Evolutionary conservation across 2,797 vertebrate genomes (phyloP), one percentile per base, ranked within the genome.

Genomic region (Pantherophis vulpinus): DNA sequence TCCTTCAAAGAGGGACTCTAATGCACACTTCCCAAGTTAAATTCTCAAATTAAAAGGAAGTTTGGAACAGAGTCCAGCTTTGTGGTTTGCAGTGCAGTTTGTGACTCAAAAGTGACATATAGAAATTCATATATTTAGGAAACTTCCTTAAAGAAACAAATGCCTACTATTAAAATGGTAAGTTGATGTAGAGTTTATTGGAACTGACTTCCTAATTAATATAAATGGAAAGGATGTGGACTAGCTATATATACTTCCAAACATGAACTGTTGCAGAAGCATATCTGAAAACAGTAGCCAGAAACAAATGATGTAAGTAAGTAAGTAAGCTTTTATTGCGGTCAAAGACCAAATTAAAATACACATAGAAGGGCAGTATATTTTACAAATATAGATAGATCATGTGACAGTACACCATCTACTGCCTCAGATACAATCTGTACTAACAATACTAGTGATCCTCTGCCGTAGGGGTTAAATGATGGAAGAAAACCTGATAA

Each of bases 211-310:
- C 20, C 20, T 83, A 47, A 47, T 74, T 16, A 74, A 37, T 37
- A 37, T 74, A 37, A 74, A 74, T 47, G 20, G 20, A 83, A 83
- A 47, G 37, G 20, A 83, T 83, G 37, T 12, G 37, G 74, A 11
- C 9, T 47, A 83, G 20, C 37, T 83, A 47, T 47, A 83, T 47
- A 25, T 47, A 83, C 10, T 47, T 11, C 74, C 10, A 83, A 83
- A 25, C 4, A 25, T 25, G 20, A 47, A 56, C 90, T 90, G 51
- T 92, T 94, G 66, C 91, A 86, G 18, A 83, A 93, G 90, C 94
- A 88, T 87, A 88, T 89, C 91, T 91, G 29, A 59, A 86, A 92
- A 88, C 91, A 89, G n/a, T 90, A 91, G 95, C 95, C 94, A 92
- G 18, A 89, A 59, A 93, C 91, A 89, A 87, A 60, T 79, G n/a